phyloP scores from a whole-genome alignment of 2,113 vertebrate species.

The Sinocyclocheilus anophthalmus region DNA sequence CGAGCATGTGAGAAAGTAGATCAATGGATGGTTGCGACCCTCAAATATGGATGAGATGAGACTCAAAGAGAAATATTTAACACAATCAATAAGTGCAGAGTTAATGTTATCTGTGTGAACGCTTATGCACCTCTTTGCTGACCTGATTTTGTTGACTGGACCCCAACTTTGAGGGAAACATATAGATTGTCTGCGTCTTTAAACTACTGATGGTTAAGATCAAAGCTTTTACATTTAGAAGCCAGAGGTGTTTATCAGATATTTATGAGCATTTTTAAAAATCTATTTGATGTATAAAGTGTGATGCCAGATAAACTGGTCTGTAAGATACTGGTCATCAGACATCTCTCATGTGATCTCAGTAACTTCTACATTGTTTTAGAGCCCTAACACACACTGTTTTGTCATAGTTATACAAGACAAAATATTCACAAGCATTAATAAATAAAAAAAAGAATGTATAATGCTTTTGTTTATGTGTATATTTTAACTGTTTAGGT shows the following conservation, averaged over 20 bases:
- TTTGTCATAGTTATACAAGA: not conserved
- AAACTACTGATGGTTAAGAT: conserved; percentile 4
- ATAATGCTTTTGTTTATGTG: not conserved
- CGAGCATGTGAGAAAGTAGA: conserved; percentile 19
- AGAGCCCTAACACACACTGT: not conserved
- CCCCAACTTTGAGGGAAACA: not conserved
- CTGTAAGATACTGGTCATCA: not conserved
- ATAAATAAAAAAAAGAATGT: not conserved
- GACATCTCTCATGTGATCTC: conserved; percentile 24
- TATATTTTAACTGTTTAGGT: not conserved
- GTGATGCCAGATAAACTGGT: not conserved
- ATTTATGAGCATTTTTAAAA: not conserved
- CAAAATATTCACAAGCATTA: not conserved
- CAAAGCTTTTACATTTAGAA: not conserved
- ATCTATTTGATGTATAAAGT: not conserved
- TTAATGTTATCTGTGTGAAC: conserved; percentile 60
- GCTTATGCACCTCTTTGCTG: not conserved
- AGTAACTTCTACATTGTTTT: conserved; percentile 31
- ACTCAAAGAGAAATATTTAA: conserved; percentile 64
- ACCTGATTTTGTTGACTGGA: conserved; percentile 7
- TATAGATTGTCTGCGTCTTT: conserved; percentile 9
- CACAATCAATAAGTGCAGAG: conserved; percentile 33
- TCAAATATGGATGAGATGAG: conserved; percentile 21
- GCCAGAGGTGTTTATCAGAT: not conserved
- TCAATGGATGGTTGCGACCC: conserved; percentile 41